Base-by-base conservation (phyloP, 64 coral and sea anemone species). In the Pachyseris speciosa region DNA sequence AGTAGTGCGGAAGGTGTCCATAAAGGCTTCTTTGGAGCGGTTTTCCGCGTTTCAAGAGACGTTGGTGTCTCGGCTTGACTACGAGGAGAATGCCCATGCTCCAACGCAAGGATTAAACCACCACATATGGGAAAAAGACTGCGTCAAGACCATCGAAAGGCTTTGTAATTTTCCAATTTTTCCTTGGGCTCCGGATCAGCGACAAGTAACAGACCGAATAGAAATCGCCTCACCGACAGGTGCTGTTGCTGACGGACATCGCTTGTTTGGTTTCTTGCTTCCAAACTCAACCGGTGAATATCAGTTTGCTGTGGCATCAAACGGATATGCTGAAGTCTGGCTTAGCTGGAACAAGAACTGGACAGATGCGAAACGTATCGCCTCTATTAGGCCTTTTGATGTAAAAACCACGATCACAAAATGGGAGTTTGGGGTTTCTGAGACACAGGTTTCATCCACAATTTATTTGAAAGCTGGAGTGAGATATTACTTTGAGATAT, bases 91-190 rank as follows among this genome's bases (percentile, higher is more conserved):
- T 17, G 17, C 59, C 1, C 16, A 36, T 33, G 51, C 58, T 16
- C 22, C 25, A 19, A 29, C 76, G 19, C 58, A 22, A 5, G 76
- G 76, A 38, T 37, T 80, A 80, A 80, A 80, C 32, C 76, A 80
- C 50, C 76, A 80, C n/a, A 50, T 31, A 34, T 80, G 76, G 76
- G 47, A 38, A 80, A 58, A 80, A 17, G 59, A 57, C 33, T 80
- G 76, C 19, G 19, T 59, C 13, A 37, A n/a, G 51, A 80, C 49
- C n/a, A 58, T 59, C 37, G 76, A 80, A 58, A 33, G 2, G 19
- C 50, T 80, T 22, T 80, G 76, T 7, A 80, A 80, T 59, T 80
- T 80, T 58, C 76, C 76, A 59, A 15, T 80, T 53, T 80, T 59
- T 20, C 76, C 76, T 12, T 37, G n/a, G 19, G 76, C 76, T 9